Evolutionary conservation across 2,888 invertebrate species (phyloP).

Genomic region (Papilio protenor): DNA sequence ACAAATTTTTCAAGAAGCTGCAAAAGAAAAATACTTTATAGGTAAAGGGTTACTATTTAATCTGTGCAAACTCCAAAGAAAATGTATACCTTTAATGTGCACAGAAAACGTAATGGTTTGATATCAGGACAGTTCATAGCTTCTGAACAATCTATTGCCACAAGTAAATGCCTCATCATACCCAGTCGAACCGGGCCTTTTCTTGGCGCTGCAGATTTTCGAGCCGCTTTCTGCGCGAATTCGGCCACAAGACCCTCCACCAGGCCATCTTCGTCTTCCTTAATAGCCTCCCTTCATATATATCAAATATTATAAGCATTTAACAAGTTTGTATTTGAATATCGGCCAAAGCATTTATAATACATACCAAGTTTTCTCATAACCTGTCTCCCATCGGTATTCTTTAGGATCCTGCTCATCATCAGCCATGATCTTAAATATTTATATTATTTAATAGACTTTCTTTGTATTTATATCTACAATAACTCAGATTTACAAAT

Average conservation of each 20-base stretch:
- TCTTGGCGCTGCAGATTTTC: constrained; percentile 89
- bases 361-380: constrained; percentile 95
- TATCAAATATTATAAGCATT: not conserved
- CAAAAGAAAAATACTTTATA: constrained; percentile 54
- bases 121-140: constrained; percentile 98
- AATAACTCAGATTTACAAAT: not conserved
- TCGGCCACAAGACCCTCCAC: constrained; percentile 96
- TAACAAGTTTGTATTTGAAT: not conserved
- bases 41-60: not conserved
- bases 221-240: constrained; percentile 94
- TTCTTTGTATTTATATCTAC: not conserved
- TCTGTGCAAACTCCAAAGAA: not conserved
- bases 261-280: constrained; percentile 97
- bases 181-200: constrained; percentile 93
- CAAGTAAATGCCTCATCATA: constrained; percentile 98
- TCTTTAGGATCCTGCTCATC: constrained; percentile 94
- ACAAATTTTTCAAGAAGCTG: constrained; percentile 96
- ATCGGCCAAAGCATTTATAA: not conserved
- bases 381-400: constrained; percentile 97
- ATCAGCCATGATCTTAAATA: constrained; percentile 86
- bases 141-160: constrained; percentile 96
- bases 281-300: constrained; percentile 93
- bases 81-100: constrained; percentile 91
- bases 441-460: not conserved
- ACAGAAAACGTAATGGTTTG: constrained; percentile 95